phyloP scores from a whole-genome alignment of 2,888 invertebrate species.

The Sepiola atlantica region DNA sequence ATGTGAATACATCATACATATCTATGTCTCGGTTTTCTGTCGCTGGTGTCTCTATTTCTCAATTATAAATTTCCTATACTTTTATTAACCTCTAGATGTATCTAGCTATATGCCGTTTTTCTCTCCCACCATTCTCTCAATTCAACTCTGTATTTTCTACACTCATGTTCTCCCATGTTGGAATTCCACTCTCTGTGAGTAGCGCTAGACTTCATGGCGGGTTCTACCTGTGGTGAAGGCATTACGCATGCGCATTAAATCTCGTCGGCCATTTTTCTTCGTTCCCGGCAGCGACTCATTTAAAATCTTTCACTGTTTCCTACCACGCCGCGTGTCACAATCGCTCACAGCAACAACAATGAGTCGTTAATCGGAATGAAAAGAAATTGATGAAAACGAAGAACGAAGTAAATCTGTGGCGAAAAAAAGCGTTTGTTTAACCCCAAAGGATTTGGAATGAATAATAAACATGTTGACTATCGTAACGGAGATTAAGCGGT shows the following conservation, averaged over 20 bases:
- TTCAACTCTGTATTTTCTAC: not conserved
- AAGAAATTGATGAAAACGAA: not conserved
- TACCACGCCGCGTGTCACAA: not conserved
- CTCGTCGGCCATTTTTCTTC: not conserved
- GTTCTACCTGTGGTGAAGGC: not conserved
- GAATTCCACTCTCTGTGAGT: not conserved
- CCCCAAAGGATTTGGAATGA: slow-evolving; percentile 4
- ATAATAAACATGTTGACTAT: not conserved
- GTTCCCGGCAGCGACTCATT: slow-evolving; percentile 1
- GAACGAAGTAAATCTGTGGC: too few species aligned
- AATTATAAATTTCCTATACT: too few species aligned
- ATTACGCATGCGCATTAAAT: slow-evolving; percentile 4
- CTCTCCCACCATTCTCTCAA: not conserved
- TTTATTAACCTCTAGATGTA: too few species aligned
- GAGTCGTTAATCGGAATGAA: not conserved
- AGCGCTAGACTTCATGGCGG: not conserved
- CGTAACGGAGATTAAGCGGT: not conserved
- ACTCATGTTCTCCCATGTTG: not conserved
- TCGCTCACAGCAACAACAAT: not conserved
- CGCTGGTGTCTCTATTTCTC: too few species aligned
- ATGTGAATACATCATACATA: too few species aligned
- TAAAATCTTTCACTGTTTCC: slow-evolving; percentile 15
- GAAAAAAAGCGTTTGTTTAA: not conserved
- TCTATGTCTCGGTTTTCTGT: too few species aligned
- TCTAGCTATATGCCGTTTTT: not conserved